A percentile compares a stretch with the other conserved stretches of the same genome.
These are phyloP conservation scores for Yoshiicerus persimilis DNA, from an alignment of 1,140 invertebrate genomes.

Conservation along the genomic window DNA sequence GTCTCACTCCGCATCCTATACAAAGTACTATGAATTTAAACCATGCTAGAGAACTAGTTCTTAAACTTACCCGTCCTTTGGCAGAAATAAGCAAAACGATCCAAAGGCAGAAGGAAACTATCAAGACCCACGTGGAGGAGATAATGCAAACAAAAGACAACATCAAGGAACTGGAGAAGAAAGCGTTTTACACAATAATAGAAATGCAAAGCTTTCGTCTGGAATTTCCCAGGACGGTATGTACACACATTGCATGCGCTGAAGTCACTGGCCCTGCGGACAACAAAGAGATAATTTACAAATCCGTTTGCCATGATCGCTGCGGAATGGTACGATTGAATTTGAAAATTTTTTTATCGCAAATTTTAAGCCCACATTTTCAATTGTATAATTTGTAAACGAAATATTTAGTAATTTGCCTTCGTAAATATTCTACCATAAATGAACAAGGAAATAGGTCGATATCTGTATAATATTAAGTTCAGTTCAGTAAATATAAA, in stretches of 20 bases:
- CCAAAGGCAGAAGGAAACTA: not conserved
- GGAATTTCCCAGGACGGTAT: constrained; percentile 10
- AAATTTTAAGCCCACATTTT: too few relatives aligned
- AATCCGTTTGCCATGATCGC: not conserved
- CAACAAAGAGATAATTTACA: not conserved
- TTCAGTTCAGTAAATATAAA: too few relatives aligned
- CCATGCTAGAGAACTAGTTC: not conserved
- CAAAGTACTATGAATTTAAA: constrained; percentile 34
- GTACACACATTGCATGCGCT: not conserved
- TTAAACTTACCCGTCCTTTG: not conserved
- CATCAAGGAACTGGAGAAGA: not conserved
- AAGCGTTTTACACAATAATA: too few relatives aligned
- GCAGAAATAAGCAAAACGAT: not conserved
- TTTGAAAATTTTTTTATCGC: too few relatives aligned
- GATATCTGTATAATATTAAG: too few relatives aligned
- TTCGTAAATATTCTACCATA: too few relatives aligned
- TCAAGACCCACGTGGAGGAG: not conserved
- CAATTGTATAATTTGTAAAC: too few relatives aligned
- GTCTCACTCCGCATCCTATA: not conserved
- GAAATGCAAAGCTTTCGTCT: too few relatives aligned
- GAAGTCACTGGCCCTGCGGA: not conserved
- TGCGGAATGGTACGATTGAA: too few relatives aligned
- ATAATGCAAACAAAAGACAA: not conserved
- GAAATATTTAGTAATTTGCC: too few relatives aligned
- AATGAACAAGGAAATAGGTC: too few relatives aligned